These are phyloP conservation scores for Sebastes variabilis DNA, from an alignment of 2,797 vertebrate species.

Conservation along the genomic window DNA sequence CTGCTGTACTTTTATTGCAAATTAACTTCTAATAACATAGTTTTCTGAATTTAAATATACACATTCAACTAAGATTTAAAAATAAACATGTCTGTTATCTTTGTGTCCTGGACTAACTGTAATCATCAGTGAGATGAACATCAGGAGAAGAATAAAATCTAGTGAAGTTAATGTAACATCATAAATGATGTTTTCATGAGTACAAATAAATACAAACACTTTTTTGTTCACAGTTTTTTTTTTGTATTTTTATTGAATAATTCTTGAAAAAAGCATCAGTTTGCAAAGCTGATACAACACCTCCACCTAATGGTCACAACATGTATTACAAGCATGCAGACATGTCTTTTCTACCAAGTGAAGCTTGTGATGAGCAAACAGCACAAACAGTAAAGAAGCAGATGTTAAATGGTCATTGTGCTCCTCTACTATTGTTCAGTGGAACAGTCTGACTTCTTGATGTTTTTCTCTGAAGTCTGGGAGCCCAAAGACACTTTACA, in stretches of 20 bases:
- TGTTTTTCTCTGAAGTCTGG: slow-evolving; percentile 41
- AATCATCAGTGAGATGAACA: too few relatives aligned
- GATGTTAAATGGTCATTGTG: neutral
- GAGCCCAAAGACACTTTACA: slow-evolving; percentile 65
- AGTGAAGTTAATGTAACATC: too few relatives aligned
- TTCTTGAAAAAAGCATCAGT: neutral
- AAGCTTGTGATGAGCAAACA: slow-evolving; percentile 3
- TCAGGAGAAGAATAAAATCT: too few relatives aligned
- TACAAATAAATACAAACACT: neutral
- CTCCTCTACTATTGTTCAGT: slow-evolving; percentile 23
- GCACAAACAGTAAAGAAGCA: slow-evolving; percentile 10
- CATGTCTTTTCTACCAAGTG: neutral
- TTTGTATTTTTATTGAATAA: neutral
- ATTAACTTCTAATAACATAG: neutral
- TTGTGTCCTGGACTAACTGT: too few relatives aligned
- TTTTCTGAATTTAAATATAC: neutral
- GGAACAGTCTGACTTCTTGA: slow-evolving; percentile 49
- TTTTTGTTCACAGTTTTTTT: neutral
- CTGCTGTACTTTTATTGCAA: neutral
- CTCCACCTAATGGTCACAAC: neutral
- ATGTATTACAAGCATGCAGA: neutral
- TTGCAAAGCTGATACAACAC: slow-evolving; percentile 12
- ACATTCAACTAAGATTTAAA: neutral
- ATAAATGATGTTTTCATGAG: too few relatives aligned
- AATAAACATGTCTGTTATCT: neutral